A percentile compares a stretch with the other conserved stretches of the same genome.
phyloP scores from a whole-genome alignment of 1,140 invertebrate genomes.

The Pseudomyrmex concolor region DNA sequence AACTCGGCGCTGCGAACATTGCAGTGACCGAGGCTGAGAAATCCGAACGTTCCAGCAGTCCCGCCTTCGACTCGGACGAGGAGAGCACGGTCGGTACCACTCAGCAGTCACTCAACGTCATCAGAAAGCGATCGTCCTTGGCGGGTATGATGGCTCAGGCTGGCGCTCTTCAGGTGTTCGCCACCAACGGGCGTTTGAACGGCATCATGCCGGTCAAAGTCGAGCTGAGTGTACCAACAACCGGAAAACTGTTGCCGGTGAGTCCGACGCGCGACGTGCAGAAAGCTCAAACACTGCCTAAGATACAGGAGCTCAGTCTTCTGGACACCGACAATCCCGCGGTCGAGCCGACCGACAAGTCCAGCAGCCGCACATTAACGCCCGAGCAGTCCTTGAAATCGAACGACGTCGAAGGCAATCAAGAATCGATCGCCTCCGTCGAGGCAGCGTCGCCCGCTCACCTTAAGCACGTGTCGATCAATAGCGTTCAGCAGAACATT shows the following conservation, averaged over 20 bases:
- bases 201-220: constrained; percentile 85
- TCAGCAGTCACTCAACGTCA: constrained; percentile 74
- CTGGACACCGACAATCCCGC: constrained; percentile 87
- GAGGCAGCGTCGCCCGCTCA: constrained; percentile 81
- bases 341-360: constrained; percentile 75
- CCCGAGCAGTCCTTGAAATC: constrained; percentile 80
- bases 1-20: constrained; percentile 48
- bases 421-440: constrained; percentile 68
- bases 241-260: constrained; percentile 72
- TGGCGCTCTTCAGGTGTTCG: constrained; percentile 85
- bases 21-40: constrained; percentile 85
- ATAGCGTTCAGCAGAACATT: constrained; percentile 84
- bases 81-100: constrained; percentile 87
- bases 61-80: constrained; percentile 98
- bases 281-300: constrained; percentile 86
- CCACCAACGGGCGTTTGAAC: constrained; percentile 87
- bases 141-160: constrained; percentile 88
- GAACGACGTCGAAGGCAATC: constrained; percentile 62
- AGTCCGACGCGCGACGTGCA: constrained; percentile 79
- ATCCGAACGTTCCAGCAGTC: constrained; percentile 96
- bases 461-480: constrained; percentile 62
- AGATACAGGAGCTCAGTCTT: constrained; percentile 88
- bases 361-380: constrained; percentile 83
- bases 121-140: constrained; percentile 87
- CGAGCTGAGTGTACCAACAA: constrained; percentile 67